These are phyloP conservation scores for Nymphalis c-album DNA, from an alignment of 2,888 invertebrate species.

Conservation along the genomic window DNA sequence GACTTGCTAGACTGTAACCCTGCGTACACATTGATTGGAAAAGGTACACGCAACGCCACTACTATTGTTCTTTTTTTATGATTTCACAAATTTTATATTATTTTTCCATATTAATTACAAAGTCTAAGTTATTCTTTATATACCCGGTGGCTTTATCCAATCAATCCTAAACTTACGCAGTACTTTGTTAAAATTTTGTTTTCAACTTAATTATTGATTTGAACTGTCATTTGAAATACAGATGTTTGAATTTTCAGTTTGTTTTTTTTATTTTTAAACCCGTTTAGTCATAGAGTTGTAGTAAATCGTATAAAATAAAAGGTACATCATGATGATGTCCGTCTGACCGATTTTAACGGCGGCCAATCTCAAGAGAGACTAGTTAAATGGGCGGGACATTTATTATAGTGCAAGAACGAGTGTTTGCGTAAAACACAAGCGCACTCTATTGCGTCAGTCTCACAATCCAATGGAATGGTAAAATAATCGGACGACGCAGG, in stretches of 20 bases:
- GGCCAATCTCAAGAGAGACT: too few relatives aligned
- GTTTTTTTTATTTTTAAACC: constrained; percentile 42
- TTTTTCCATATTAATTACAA: constrained; percentile 41
- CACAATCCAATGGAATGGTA: too few relatives aligned
- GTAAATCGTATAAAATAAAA: too few relatives aligned
- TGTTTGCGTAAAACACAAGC: too few relatives aligned
- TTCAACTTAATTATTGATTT: constrained; percentile 78
- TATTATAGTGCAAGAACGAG: too few relatives aligned
- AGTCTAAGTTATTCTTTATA: constrained; percentile 41
- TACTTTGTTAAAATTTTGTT: constrained; percentile 77
- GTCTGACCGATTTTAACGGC: too few relatives aligned
- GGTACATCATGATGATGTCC: too few relatives aligned
- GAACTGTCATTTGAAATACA: constrained; percentile 76
- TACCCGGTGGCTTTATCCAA: constrained; percentile 72
- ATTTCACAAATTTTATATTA: constrained; percentile 58
- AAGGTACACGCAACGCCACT: constrained; percentile 53
- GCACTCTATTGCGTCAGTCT: too few relatives aligned
- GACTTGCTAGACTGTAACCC: constrained; percentile 76
- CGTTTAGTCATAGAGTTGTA: too few relatives aligned
- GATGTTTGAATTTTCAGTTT: constrained; percentile 75
- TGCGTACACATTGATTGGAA: constrained; percentile 75
- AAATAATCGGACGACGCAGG: too few relatives aligned
- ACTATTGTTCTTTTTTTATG: constrained; percentile 52
- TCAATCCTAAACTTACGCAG: constrained; percentile 72
- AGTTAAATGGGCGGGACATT: too few relatives aligned